Conservation (phyloP, 2,113 vertebrate species). For the Phalacrocorax brasilianus region DNA sequence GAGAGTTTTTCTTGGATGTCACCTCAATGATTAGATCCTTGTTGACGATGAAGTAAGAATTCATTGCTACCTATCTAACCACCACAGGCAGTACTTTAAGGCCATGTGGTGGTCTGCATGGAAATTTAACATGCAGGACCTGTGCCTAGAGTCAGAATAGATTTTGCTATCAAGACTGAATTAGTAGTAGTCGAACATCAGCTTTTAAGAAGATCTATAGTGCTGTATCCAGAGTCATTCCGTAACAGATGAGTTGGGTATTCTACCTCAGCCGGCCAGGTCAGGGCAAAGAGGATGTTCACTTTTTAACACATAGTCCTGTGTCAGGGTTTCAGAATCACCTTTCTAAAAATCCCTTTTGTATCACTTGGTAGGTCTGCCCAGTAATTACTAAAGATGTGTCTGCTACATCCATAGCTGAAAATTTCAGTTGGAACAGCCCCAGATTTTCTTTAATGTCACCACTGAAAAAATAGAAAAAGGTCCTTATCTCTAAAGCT, state of each 20-base stretch:
- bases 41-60: background rate
- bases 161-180: slow-evolving; percentile 48
- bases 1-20: background rate
- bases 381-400: slow-evolving; percentile 17
- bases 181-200: slow-evolving; percentile 36
- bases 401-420: background rate
- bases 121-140: slow-evolving; percentile 1
- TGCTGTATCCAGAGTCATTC: background rate
- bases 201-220: slow-evolving; percentile 36
- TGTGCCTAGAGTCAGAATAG: slow-evolving; percentile 19
- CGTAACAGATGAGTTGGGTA: background rate
- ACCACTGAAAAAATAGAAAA: background rate
- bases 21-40: background rate
- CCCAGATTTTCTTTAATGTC: background rate
- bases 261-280: slow-evolving; percentile 1
- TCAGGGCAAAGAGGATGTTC: background rate
- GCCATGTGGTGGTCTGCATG: background rate
- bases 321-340: background rate
- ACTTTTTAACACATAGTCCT: background rate
- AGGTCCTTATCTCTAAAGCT: background rate
- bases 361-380: background rate
- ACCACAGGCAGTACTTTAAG: background rate
- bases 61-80: background rate
- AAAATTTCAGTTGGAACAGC: background rate
- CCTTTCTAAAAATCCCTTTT: background rate